Base-by-base conservation (phyloP, 2,888 invertebrate species). In the Ennomos fuscantarius region DNA sequence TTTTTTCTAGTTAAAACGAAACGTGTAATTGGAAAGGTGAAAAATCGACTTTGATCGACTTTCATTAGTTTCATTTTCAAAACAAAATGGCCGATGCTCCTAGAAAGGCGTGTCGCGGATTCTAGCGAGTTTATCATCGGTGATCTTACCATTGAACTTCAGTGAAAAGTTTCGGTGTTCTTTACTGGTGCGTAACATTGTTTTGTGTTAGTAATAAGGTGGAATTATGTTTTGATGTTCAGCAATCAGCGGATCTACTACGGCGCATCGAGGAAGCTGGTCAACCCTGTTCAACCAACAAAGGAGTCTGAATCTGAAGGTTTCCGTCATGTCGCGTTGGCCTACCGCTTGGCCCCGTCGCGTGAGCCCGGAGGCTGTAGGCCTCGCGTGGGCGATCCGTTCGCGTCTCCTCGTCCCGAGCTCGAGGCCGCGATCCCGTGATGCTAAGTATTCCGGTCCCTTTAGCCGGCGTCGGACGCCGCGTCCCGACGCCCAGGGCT, bases 151-250 rank as follows among this genome's bases (percentile, higher is more conserved):
- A 68, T 85, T 83, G 82, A 87, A 88, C 87, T 86, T 83, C 89
- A 84, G 91, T 91, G 90, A 86, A 90, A 82, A 85, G 87, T 88
- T 87, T 81, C 78, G 88, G 90, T 91, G 91, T 88, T 81, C 78
- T 76, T 70, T 82, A 80, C 91, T 91, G 91, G 91, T 91, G 87
- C 91, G 91, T 91, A 91, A 91, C 91, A 84, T 90, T 89, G 87
- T 87, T 82, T 91, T 91, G 90, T 90, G 90, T 89, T 83, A 82
- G 70, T 72, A 78, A 83, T 90, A 87, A 88, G 85, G 89, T 90
- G 91, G 81, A 89, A 86, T 84, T 83, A 86, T 85, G 86, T 77
- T 81, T 84, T 84, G 84, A 82, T 86, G 83, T 87, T 53, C 86
- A 86, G 84, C 81, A 75, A 69, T 65, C 74, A 56, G 55, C 70